Conservation (phyloP, 1,140 invertebrate species). For the Conus betulinus region DNA sequence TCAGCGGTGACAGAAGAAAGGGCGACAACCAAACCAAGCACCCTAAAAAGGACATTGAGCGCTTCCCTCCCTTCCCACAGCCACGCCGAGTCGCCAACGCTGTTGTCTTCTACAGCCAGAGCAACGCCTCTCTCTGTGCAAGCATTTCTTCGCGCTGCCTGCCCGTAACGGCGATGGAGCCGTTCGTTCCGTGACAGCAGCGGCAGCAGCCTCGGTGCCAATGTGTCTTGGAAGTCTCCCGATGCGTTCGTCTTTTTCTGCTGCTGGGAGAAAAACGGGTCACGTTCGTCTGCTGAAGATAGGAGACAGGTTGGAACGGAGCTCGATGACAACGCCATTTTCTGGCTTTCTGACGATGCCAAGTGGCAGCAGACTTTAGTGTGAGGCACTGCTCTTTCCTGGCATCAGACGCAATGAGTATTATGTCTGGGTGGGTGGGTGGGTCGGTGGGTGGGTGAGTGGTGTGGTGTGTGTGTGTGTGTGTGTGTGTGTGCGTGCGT, state of each 20-base stretch:
- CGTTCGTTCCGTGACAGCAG: neutral
- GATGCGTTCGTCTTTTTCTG: neutral
- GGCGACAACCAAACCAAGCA: neutral
- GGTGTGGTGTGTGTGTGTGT: too few relatives aligned
- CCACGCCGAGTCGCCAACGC: neutral
- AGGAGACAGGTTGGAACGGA: neutral
- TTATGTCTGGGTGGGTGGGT: too few relatives aligned
- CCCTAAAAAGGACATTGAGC: neutral
- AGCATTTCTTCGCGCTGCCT: neutral
- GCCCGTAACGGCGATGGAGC: neutral
- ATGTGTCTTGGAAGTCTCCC: neutral
- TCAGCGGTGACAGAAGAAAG: neutral
- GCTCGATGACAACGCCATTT: neutral
- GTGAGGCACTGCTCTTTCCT: neutral
- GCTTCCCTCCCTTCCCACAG: neutral
- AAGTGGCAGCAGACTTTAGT: neutral
- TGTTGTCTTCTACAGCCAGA: neutral
- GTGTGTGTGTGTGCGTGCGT: too few relatives aligned
- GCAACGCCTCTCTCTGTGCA: neutral
- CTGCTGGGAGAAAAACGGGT: neutral
- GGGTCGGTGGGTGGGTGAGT: too few relatives aligned
- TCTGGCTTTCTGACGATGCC: neutral
- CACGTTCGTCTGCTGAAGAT: too few relatives aligned
- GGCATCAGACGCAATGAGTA: too few relatives aligned
- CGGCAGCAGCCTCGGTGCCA: neutral